Evolutionary conservation across 2,888 invertebrate species (phyloP).

Genomic region (Autographa pulchrina): DNA sequence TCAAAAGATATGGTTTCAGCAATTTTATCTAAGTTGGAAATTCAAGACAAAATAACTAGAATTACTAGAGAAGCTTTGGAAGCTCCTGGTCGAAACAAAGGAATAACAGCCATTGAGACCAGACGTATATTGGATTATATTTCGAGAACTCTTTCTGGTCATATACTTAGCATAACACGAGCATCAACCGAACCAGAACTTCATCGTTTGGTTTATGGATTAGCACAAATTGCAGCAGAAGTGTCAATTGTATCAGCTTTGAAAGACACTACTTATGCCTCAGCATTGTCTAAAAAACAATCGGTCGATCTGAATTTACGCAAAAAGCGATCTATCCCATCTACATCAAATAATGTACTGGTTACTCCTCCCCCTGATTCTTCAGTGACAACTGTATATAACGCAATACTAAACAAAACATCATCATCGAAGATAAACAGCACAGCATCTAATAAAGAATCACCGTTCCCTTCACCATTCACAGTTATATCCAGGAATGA

Average conservation of each 20-base stretch:
- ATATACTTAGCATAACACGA: conserved; percentile 82
- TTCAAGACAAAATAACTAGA: conserved; percentile 86
- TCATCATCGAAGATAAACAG: conserved; percentile 27
- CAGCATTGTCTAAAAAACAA: conserved; percentile 83
- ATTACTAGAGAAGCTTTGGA: conserved; percentile 84
- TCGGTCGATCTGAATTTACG: conserved; percentile 82
- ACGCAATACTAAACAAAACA: conserved; percentile 77
- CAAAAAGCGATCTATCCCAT: conserved; percentile 74
- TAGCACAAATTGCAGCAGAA: conserved; percentile 86
- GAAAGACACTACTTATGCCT: conserved; percentile 83
- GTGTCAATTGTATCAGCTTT: conserved; percentile 84
- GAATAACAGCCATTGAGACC: conserved; percentile 85
- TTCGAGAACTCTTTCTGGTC: conserved; percentile 82
- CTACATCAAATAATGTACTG: conserved; percentile 41
- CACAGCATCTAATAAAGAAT: conserved; percentile 20
- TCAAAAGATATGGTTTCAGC: conserved; percentile 84
- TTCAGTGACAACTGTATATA: conserved; percentile 66
- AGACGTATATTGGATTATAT: conserved; percentile 85
- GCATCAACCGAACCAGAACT: conserved; percentile 85
- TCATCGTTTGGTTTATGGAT: conserved; percentile 83
- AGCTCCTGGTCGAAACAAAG: conserved; percentile 83
- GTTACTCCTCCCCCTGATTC: conserved; percentile 54
- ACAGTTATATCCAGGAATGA: conserved; percentile 74
- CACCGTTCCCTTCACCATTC: conserved; percentile 66
- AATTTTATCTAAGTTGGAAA: conserved; percentile 82